These are phyloP conservation scores for Aptenodytes forsteri DNA, from an alignment of 2,113 vertebrate species.

Conservation along the genomic window DNA sequence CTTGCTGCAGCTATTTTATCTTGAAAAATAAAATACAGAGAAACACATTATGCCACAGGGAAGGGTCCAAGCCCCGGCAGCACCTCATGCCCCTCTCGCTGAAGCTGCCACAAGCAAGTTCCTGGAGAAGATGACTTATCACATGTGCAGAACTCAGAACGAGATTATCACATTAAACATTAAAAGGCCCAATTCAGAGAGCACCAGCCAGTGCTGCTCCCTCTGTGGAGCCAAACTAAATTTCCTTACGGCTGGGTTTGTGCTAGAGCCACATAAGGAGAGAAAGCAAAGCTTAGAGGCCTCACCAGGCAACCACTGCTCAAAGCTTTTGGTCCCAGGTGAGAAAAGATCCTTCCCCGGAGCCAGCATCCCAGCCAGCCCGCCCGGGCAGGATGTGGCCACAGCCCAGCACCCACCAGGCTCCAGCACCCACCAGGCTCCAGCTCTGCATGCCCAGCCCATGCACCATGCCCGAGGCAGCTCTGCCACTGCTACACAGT, in stretches of 20 bases:
- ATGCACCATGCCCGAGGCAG: background rate
- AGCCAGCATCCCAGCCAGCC: background rate
- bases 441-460: background rate
- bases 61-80: background rate
- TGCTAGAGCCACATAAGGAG: background rate
- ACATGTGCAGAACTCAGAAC: background rate
- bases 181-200: background rate
- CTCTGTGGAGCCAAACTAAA: background rate
- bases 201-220: background rate
- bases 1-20: background rate
- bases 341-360: background rate
- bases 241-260: background rate
- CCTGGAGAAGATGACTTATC: background rate
- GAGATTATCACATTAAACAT: slow-evolving; percentile 36
- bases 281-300: background rate
- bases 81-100: rapidly evolving
- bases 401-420: rapidly evolving
- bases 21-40: background rate
- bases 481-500: background rate
- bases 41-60: background rate
- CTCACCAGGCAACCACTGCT: rapidly evolving
- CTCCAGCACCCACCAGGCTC: background rate
- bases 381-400: rapidly evolving
- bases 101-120: background rate
- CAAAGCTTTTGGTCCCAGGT: no score